Base-by-base conservation (phyloP, 2,888 invertebrate species). In the Andricus quercusramuli region DNA sequence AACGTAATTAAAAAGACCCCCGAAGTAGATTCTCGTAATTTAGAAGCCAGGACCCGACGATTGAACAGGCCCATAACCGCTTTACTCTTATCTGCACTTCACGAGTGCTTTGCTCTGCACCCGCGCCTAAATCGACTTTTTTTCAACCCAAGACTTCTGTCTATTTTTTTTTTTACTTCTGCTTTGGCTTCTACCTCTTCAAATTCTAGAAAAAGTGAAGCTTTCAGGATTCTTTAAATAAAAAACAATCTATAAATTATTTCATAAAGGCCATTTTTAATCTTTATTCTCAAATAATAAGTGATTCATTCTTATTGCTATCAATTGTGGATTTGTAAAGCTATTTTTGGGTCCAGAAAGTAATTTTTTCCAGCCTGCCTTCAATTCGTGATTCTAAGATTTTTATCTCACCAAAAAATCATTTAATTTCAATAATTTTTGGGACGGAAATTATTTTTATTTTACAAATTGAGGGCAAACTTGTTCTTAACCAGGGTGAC, bases 1-100 rank as follows among this genome's bases (percentile, higher is more conserved):
- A 79, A 47, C 17, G 74, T 83, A 84, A 89, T 89, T 85, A 87
- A 86, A 89, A 86, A 88, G 85, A 87, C 83, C 83, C 77, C 86
- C 83, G 66, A 74, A 83, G 80, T 78, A 76, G 77, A 79, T 70
- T 77, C 74, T 74, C 74, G n/a, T 51, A 79, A 87, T 85, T 88
- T 82, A 80, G 79, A 78, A 80, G 81, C 78, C 37, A 66, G 74
- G 62, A 78, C 59, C 68, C 62, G 67, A 68, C 79, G 79, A 85
- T 78, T 78, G 78, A 74, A 56, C 32, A 51, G 51, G 56, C 74
- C 25, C 51, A 68, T 70, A 70, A 70, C 70, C 20, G 51, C 29
- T 70, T 32, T 25, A 15, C 62, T 62, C 70, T 70, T 70, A 70
- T 70, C 70, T 70, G 17, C 25, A 25, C 20, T 74, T 74, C 74